Percentiles rank a stretch among this genome's conserved stretches.
These are phyloP conservation scores for Ceraclea dissimilis DNA, from an alignment of 2,888 invertebrate genomes.

Conservation along the genomic window DNA sequence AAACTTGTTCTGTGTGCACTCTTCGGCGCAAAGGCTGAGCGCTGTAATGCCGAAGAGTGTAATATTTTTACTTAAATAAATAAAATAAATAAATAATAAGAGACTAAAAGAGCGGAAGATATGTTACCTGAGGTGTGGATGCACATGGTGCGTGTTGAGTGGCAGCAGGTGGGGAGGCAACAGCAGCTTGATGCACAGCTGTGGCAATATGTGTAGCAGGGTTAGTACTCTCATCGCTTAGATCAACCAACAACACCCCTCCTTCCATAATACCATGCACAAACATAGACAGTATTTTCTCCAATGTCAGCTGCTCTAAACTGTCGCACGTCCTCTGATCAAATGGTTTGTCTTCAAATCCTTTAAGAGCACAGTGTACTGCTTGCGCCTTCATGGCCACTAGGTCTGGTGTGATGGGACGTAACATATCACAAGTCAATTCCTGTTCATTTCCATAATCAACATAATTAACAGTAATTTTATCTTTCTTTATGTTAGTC, in stretches of 20 bases:
- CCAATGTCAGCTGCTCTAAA: conserved; percentile 63
- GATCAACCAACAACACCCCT: conserved; percentile 52
- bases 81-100: too few relatives aligned
- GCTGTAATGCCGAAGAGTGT: too few relatives aligned
- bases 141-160: neutral
- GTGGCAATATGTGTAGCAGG: conserved; percentile 51
- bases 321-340: conserved; percentile 51
- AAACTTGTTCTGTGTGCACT: too few relatives aligned
- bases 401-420: conserved; percentile 56
- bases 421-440: conserved; percentile 53
- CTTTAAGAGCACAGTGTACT: conserved; percentile 67
- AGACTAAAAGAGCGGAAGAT: neutral
- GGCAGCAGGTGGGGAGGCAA: neutral
- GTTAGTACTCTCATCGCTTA: conserved; percentile 47
- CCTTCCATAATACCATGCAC: conserved; percentile 29
- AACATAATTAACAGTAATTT: conserved; percentile 71
- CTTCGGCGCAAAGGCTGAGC: too few relatives aligned
- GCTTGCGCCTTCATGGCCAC: conserved; percentile 65
- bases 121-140: neutral
- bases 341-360: conserved; percentile 48
- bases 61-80: too few relatives aligned
- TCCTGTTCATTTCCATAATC: conserved; percentile 93
- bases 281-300: conserved; percentile 50
- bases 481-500: conserved; percentile 50
- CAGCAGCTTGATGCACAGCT: conserved; percentile 18